phyloP scores from a whole-genome alignment of 2,888 invertebrate genomes.

The Aproaerema taeniolella region DNA sequence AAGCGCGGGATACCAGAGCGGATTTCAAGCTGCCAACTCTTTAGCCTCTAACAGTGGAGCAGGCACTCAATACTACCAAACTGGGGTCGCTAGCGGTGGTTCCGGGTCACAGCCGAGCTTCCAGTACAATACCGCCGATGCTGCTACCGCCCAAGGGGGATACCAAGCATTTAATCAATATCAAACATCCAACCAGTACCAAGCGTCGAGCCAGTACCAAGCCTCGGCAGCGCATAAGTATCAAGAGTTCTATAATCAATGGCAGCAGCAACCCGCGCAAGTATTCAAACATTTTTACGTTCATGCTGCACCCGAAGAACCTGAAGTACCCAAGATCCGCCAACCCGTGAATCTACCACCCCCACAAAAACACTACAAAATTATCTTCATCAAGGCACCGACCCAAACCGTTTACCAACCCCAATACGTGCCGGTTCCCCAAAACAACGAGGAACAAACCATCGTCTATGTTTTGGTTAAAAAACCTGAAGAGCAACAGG shows the following conservation, averaged over 20 bases:
- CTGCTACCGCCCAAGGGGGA: neutral
- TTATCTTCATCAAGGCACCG: constrained; percentile 88
- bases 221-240: constrained; percentile 31
- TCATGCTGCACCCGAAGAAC: constrained; percentile 66
- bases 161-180: constrained; percentile 27
- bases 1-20: neutral
- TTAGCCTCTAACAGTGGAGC: neutral
- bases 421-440: constrained; percentile 81
- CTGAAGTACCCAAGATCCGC: constrained; percentile 73
- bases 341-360: constrained; percentile 78
- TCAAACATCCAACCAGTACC: constrained; percentile 32
- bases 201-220: constrained; percentile 29
- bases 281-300: constrained; percentile 78
- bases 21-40: neutral
- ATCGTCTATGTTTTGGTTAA: constrained; percentile 87
- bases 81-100: constrained; percentile 21
- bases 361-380: constrained; percentile 87
- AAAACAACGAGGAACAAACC: constrained; percentile 85
- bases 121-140: constrained; percentile 13
- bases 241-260: constrained; percentile 81
- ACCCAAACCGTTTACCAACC: constrained; percentile 79
- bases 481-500: constrained; percentile 83
- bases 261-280: constrained; percentile 85
- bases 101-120: constrained; percentile 24
- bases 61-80: constrained; percentile 23